These are phyloP conservation scores for Cheilosia variabilis DNA, from an alignment of 2,888 invertebrate genomes.

Conservation along the genomic window DNA sequence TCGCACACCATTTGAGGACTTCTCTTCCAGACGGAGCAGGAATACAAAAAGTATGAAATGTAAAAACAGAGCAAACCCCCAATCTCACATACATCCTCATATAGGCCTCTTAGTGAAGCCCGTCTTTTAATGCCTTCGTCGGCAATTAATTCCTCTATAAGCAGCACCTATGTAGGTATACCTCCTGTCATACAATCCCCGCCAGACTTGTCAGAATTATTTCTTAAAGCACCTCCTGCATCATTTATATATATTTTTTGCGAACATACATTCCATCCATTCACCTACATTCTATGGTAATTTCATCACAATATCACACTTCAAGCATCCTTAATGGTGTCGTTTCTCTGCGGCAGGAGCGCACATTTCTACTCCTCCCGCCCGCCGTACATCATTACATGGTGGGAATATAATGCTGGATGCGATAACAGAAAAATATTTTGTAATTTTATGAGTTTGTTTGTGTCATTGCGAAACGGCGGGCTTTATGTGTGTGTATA, in stretches of 20 bases:
- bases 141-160: neutral
- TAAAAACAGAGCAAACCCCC: too few species aligned
- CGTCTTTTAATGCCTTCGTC: neutral
- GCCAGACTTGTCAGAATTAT: neutral
- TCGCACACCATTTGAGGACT: too few species aligned
- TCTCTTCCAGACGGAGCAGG: too few species aligned
- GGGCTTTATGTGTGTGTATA: conserved; percentile 63
- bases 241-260: neutral
- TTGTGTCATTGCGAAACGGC: conserved; percentile 66
- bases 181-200: neutral
- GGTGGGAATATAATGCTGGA: conserved; percentile 69
- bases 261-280: conserved; percentile 13
- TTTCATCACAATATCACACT: conserved; percentile 68
- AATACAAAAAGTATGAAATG: too few species aligned
- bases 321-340: conserved; percentile 71
- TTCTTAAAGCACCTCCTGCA: neutral
- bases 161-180: neutral
- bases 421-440: conserved; percentile 75
- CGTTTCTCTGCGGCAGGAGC: conserved; percentile 58
- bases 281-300: conserved; percentile 66
- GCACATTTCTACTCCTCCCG: too few species aligned
- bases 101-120: too few species aligned
- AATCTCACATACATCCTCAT: too few species aligned
- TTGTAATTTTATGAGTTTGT: conserved; percentile 74
- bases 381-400: conserved; percentile 57